Evolutionary conservation across 2,113 vertebrate species (phyloP).

Genomic region (Crotalus tigris): DNA sequence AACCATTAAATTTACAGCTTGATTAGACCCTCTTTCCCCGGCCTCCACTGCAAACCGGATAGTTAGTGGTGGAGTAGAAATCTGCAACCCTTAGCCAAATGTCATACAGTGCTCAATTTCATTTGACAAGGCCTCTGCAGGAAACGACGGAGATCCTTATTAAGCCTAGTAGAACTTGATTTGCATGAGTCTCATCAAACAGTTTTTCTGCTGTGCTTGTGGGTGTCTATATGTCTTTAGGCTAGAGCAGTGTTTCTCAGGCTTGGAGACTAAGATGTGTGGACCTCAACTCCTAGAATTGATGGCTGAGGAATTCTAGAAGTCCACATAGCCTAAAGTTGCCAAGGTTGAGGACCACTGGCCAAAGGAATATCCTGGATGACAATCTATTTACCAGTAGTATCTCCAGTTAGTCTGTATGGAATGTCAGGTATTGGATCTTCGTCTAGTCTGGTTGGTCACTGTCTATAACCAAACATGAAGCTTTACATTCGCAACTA

Average conservation of each 20-base stretch:
- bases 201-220: background rate
- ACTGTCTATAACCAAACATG: background rate
- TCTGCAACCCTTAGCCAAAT: background rate
- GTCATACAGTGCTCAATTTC: background rate
- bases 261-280: background rate
- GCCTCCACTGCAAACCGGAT: background rate
- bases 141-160: background rate
- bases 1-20: background rate
- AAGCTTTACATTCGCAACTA: background rate
- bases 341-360: background rate
- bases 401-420: background rate
- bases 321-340: background rate
- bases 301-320: background rate
- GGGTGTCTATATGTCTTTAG: background rate
- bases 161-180: background rate
- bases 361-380: background rate
- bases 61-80: background rate
- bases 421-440: background rate
- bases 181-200: background rate
- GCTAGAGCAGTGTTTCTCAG: background rate
- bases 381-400: background rate
- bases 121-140: background rate
- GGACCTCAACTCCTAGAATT: background rate
- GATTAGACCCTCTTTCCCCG: background rate
- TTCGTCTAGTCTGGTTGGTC: background rate